Evolutionary conservation across 2,797 vertebrate species (phyloP).

Genomic region (Fratercula arctica): DNA sequence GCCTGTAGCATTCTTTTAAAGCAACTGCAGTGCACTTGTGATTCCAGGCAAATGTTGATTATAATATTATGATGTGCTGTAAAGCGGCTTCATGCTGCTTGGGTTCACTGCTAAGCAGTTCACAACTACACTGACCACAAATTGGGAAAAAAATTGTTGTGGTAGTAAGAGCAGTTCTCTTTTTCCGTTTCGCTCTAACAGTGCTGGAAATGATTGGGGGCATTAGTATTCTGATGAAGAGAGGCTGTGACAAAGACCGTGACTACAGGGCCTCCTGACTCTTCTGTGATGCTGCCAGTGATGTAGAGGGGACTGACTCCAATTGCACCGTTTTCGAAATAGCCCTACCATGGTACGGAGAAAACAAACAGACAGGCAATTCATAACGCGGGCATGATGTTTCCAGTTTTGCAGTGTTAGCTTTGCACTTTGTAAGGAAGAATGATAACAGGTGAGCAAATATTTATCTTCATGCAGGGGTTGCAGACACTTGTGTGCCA

Average conservation of each 20-base stretch:
- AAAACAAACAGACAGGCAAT: slow-evolving; percentile 49
- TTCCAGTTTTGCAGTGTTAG: not conserved
- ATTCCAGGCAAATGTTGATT: not conserved
- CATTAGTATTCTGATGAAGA: slow-evolving; percentile 71
- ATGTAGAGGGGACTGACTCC: slow-evolving; percentile 58
- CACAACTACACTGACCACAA: not conserved
- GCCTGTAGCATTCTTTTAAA: not conserved
- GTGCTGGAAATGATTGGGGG: slow-evolving; percentile 2
- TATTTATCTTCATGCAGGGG: not conserved
- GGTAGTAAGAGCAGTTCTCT: not conserved
- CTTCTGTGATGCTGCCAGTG: slow-evolving; percentile 53
- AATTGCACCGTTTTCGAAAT: slow-evolving; percentile 38
- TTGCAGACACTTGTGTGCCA: too few species aligned
- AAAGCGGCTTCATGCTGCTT: not conserved
- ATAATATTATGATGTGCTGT: not conserved
- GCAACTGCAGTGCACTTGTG: not conserved
- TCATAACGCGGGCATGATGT: not conserved
- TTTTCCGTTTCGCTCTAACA: not conserved
- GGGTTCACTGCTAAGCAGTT: not conserved
- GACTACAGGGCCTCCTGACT: slow-evolving; percentile 64
- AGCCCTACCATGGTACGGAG: slow-evolving; percentile 43
- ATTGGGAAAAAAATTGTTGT: not conserved
- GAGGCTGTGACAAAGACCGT: slow-evolving; percentile 69
- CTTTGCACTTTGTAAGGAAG: not conserved
- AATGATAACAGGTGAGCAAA: slow-evolving; percentile 74